Evolutionary conservation across 2,888 invertebrate genomes (phyloP).

Genomic region (Caenorhabditis angaria): DNA sequence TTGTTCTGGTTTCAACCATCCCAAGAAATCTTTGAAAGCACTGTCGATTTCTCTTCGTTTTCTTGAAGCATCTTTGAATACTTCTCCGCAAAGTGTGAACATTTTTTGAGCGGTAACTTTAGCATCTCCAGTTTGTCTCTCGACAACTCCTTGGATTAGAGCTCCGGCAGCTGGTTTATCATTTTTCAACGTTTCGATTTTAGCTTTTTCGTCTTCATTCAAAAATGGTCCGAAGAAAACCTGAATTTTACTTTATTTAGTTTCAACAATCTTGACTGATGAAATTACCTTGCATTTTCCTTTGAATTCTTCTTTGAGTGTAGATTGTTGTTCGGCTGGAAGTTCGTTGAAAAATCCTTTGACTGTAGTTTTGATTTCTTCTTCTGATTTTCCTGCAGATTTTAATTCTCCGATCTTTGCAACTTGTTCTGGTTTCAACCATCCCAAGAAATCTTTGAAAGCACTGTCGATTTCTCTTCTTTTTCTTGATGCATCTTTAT

Average conservation of each 20-base stretch:
- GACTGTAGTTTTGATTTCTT: constrained; percentile 52
- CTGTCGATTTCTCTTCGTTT: constrained; percentile 25
- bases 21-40: constrained; percentile 21
- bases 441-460: constrained; percentile 39
- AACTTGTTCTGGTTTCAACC: constrained; percentile 56
- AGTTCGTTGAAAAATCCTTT: constrained; percentile 54
- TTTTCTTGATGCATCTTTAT: constrained; percentile 24
- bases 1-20: constrained; percentile 42
- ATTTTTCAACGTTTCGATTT: constrained; percentile 32
- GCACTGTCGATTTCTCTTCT: constrained; percentile 36
- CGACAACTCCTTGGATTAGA: constrained; percentile 36
- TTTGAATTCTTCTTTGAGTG: constrained; percentile 47
- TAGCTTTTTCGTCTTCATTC: constrained; percentile 32
- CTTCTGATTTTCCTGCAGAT: constrained; percentile 42
- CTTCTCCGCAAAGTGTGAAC: constrained; percentile 29
- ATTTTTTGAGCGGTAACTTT: constrained; percentile 38
- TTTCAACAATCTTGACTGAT: background rate
- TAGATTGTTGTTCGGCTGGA: constrained; percentile 39
- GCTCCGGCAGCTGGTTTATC: constrained; percentile 28
- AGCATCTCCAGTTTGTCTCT: constrained; percentile 36
- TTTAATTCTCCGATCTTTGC: constrained; percentile 19
- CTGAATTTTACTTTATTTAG: background rate
- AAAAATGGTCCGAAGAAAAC: constrained; percentile 36
- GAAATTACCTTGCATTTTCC: constrained; percentile 49
- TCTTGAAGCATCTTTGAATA: constrained; percentile 28